These are phyloP conservation scores for Melolontha melolontha DNA, from an alignment of 2,888 invertebrate genomes.

Conservation along the genomic window DNA sequence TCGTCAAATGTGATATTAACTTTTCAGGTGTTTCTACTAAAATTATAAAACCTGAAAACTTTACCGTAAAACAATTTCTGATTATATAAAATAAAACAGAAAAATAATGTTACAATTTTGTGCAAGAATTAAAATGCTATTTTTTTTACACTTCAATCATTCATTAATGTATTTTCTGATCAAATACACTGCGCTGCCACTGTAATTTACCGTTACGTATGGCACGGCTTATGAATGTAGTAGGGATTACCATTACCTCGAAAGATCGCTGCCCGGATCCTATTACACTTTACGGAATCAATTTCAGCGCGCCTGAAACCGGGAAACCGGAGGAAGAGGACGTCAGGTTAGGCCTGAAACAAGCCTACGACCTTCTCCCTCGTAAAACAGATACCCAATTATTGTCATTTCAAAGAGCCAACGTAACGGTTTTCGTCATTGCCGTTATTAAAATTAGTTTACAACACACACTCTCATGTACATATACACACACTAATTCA, in stretches of 20 bases:
- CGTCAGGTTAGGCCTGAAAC: conserved; percentile 12
- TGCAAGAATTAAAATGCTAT: too few relatives aligned
- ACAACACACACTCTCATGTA: conserved; percentile 5
- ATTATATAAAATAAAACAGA: too few relatives aligned
- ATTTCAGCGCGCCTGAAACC: conserved; percentile 38
- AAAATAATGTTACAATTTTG: too few relatives aligned
- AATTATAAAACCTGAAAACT: too few relatives aligned
- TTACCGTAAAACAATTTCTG: too few relatives aligned
- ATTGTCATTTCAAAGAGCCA: conserved; percentile 25
- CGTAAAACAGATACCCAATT: conserved; percentile 22
- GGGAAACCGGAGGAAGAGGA: conserved; percentile 14
- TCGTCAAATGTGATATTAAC: too few relatives aligned
- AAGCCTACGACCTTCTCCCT: conserved; percentile 9
- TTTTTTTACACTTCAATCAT: too few relatives aligned
- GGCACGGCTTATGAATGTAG: conserved; percentile 17
- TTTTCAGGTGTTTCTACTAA: too few relatives aligned
- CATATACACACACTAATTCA: too few relatives aligned
- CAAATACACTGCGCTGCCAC: not conserved
- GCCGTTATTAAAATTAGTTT: conserved; percentile 31
- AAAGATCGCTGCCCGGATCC: conserved; percentile 46
- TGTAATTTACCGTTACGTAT: conserved; percentile 4
- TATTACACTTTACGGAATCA: conserved; percentile 49
- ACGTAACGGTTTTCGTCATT: conserved; percentile 25
- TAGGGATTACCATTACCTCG: conserved; percentile 44
- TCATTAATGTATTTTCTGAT: too few relatives aligned